Conservation (phyloP, 1,140 invertebrate species). For the Orius insidiosus region DNA sequence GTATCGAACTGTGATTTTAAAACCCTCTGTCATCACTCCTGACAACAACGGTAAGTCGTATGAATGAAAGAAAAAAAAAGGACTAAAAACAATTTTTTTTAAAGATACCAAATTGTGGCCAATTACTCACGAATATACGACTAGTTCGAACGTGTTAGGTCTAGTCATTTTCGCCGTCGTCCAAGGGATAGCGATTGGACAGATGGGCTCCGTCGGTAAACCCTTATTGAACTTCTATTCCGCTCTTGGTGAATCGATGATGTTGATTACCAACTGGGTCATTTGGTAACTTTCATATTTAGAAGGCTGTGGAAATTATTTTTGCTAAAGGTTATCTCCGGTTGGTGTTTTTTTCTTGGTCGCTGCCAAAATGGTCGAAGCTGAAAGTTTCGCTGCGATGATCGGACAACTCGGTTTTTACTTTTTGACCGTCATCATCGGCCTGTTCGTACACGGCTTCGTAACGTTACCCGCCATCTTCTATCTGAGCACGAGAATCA, state of each 20-base stretch:
- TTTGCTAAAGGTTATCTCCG: constrained; percentile 48
- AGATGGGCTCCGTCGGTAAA: constrained; percentile 40
- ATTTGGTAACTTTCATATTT: constrained; percentile 50
- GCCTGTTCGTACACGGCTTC: constrained; percentile 77
- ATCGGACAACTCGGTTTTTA: constrained; percentile 71
- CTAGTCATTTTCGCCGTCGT: constrained; percentile 48
- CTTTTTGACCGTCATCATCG: constrained; percentile 75
- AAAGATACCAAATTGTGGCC: constrained; percentile 28
- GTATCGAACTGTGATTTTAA: no score
- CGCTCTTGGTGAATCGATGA: constrained; percentile 44
- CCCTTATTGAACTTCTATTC: constrained; percentile 44
- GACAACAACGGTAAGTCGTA: no score
- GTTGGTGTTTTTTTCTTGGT: constrained; percentile 68
- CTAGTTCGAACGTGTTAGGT: constrained; percentile 49
- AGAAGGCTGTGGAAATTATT: constrained; percentile 58
- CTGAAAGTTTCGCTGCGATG: constrained; percentile 52
- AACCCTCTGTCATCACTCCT: no score
- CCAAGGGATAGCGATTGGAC: constrained; percentile 44
- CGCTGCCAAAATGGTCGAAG: constrained; percentile 58
- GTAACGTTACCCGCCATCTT: constrained; percentile 71
- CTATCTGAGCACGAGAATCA: constrained; percentile 52
- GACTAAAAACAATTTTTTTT: background rate
- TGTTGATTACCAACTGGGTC: constrained; percentile 55
- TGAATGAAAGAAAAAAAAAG: background rate
- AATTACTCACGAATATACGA: constrained; percentile 31